phyloP scores from a whole-genome alignment of 2,888 invertebrate species.

The Caenorhabditis angaria region DNA sequence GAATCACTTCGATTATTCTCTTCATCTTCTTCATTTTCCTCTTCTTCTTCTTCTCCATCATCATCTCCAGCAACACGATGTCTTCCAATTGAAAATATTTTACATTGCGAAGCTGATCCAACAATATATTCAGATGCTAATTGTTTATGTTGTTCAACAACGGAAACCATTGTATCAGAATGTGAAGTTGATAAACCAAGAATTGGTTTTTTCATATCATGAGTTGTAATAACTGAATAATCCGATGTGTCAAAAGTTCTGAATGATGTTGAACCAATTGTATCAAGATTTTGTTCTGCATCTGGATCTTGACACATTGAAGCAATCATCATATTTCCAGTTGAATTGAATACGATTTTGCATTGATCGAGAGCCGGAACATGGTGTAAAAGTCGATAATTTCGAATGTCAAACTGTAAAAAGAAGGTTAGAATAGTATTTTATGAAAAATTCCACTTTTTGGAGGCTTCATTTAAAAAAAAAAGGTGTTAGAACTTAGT shows the following conservation, averaged over 20 bases:
- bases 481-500: not conserved
- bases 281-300: constrained; percentile 13
- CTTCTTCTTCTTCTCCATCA: constrained; percentile 88
- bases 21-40: constrained; percentile 26
- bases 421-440: too few species aligned
- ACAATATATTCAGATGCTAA: constrained; percentile 14
- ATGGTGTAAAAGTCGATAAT: constrained; percentile 90
- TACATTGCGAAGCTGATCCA: constrained; percentile 20
- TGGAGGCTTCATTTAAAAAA: too few species aligned
- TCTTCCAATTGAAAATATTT: constrained; percentile 77
- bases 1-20: constrained; percentile 27
- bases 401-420: constrained; percentile 89
- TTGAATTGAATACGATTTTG: constrained; percentile 86
- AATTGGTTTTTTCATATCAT: constrained; percentile 89
- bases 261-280: constrained; percentile 75
- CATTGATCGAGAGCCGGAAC: constrained; percentile 93
- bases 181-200: constrained; percentile 85
- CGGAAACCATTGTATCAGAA: constrained; percentile 85
- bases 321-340: constrained; percentile 75
- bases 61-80: constrained; percentile 76
- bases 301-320: constrained; percentile 13
- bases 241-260: constrained; percentile 92
- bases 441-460: too few species aligned
- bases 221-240: constrained; percentile 83
- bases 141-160: constrained; percentile 80